Evolutionary conservation across 2,797 vertebrate species (phyloP).

Genomic region (Acestrorhynchus altus): DNA sequence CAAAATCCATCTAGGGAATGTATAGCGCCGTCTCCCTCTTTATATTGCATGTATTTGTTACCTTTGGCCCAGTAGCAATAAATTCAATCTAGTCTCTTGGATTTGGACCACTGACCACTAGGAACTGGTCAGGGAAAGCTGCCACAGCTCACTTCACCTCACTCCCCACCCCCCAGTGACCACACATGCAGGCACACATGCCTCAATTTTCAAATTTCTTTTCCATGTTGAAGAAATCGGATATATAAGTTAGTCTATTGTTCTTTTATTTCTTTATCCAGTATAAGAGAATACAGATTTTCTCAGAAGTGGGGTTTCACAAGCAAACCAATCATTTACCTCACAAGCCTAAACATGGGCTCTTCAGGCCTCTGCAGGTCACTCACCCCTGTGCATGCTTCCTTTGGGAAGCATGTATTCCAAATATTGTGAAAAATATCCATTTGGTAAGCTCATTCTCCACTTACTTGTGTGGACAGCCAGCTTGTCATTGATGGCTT

Average conservation of each 20-base stretch:
- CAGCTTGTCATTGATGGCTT: background rate
- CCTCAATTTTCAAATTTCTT: slow-evolving; percentile 7
- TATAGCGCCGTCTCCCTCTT: slow-evolving; percentile 74
- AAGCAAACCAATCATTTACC: background rate
- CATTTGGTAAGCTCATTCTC: background rate
- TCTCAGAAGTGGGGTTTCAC: background rate
- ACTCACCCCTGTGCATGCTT: background rate
- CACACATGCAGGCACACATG: slow-evolving; percentile 47
- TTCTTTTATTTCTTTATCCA: too few species aligned
- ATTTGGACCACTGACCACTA: slow-evolving; percentile 81
- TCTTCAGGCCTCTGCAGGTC: background rate
- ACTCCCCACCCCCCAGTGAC: slow-evolving; percentile 45
- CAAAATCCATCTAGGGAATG: slow-evolving; percentile 76
- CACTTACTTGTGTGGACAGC: background rate
- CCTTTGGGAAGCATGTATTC: background rate
- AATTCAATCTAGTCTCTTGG: slow-evolving; percentile 82
- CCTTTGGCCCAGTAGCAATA: slow-evolving; percentile 82
- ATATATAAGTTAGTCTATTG: background rate
- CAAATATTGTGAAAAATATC: background rate
- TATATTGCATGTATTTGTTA: slow-evolving; percentile 82
- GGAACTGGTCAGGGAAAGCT: slow-evolving; percentile 80
- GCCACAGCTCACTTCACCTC: slow-evolving; percentile 78
- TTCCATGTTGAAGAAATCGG: background rate
- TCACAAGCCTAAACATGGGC: background rate
- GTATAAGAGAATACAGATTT: background rate